phyloP scores from a whole-genome alignment of 2,888 invertebrate species.

The Volucella inanis region DNA sequence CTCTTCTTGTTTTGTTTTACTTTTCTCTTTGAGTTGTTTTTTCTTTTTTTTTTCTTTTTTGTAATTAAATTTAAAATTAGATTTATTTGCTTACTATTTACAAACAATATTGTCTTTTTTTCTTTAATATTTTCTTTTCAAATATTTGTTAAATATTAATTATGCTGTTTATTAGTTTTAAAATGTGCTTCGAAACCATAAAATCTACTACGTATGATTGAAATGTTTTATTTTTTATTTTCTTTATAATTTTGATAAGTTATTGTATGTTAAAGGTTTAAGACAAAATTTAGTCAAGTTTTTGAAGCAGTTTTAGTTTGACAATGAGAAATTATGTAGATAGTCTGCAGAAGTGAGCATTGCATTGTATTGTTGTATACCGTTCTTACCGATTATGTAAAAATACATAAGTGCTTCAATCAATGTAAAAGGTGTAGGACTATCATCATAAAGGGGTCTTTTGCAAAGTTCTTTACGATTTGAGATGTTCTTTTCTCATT shows the following conservation, averaged over 20 bases:
- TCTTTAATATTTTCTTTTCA: conserved; percentile 42
- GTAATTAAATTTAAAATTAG: conserved; percentile 82
- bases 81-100: conserved; percentile 76
- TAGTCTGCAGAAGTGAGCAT: no score
- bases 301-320: no score
- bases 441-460: no score
- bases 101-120: conserved; percentile 76
- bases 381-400: no score
- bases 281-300: neutral
- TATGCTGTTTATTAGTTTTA: conserved; percentile 49
- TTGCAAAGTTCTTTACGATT: no score
- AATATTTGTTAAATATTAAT: conserved; percentile 51
- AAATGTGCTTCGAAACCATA: conserved; percentile 74
- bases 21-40: conserved; percentile 46
- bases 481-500: no score
- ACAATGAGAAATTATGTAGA: no score
- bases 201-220: conserved; percentile 64
- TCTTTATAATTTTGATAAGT: conserved; percentile 35
- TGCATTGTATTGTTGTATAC: no score
- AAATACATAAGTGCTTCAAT: no score
- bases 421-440: no score
- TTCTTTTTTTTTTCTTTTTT: conserved; percentile 66
- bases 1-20: conserved; percentile 37
- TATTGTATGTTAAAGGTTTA: conserved; percentile 4
- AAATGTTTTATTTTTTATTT: conserved; percentile 58